Percentiles rank a stretch among this genome's conserved stretches.
phyloP scores from a whole-genome alignment of 2,797 vertebrate genomes.

The Hippocampus kuda region DNA sequence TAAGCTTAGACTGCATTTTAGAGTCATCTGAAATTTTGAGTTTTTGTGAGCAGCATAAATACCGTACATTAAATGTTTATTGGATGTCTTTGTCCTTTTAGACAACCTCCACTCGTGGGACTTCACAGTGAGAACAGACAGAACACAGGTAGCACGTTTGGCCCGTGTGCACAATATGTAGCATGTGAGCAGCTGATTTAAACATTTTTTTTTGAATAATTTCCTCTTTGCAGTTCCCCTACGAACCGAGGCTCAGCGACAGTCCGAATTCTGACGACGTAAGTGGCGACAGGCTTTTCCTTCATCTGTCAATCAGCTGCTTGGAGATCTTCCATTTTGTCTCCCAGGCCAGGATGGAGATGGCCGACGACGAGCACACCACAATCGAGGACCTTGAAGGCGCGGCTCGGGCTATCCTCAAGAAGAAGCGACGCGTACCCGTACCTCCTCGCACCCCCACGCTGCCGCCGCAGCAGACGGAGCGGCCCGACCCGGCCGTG shows the following conservation, averaged over 20 bases:
- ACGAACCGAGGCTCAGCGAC: slow-evolving; percentile 38
- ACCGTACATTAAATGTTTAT: background rate
- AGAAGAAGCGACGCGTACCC: slow-evolving; percentile 57
- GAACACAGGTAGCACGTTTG: slow-evolving; percentile 53
- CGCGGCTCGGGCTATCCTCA: slow-evolving; percentile 63
- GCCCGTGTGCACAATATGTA: background rate
- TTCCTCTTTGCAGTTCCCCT: slow-evolving; percentile 55
- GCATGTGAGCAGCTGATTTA: background rate
- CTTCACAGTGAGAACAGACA: slow-evolving; percentile 54
- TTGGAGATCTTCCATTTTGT: slow-evolving; percentile 45
- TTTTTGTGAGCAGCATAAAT: no score
- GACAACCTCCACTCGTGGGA: slow-evolving; percentile 46
- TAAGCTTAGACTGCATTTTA: no score
- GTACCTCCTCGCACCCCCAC: slow-evolving; percentile 29
- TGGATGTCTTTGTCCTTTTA: slow-evolving; percentile 8
- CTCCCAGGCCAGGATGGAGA: slow-evolving; percentile 63
- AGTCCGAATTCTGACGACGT: slow-evolving; percentile 71
- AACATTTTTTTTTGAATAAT: no score
- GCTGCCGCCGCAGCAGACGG: slow-evolving; percentile 16
- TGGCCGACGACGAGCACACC: slow-evolving; percentile 71
- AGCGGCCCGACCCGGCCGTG: slow-evolving; percentile 46
- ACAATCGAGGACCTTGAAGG: slow-evolving; percentile 67
- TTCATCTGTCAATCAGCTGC: background rate
- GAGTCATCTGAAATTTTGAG: background rate
- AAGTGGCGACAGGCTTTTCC: slow-evolving; percentile 9